These are phyloP conservation scores for Scortum barcoo DNA, from an alignment of 2,113 vertebrate genomes.

Conservation along the genomic window DNA sequence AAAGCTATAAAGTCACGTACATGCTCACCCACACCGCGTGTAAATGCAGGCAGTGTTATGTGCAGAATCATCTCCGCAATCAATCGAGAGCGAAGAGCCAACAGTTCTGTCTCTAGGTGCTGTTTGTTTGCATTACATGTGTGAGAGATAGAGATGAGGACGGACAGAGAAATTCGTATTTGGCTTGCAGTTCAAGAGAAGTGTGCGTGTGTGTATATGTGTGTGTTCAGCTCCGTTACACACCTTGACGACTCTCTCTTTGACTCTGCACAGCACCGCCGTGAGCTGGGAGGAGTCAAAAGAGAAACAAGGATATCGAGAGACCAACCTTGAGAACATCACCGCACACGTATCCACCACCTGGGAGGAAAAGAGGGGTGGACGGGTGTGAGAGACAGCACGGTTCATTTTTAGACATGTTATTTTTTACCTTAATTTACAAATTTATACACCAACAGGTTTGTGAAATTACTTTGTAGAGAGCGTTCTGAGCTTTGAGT, in stretches of 20 bases:
- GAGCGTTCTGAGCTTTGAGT: slow-evolving; percentile 31
- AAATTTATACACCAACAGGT: background rate
- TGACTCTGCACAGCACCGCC: slow-evolving; percentile 23
- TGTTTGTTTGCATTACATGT: slow-evolving; percentile 1
- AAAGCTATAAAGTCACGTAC: background rate
- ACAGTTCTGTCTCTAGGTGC: slow-evolving; percentile 26
- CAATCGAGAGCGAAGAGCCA: slow-evolving; percentile 21
- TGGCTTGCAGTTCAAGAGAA: background rate
- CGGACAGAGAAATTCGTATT: background rate
- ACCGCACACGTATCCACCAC: background rate
- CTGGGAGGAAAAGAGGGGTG: background rate
- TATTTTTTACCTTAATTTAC: background rate
- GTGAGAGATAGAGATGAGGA: background rate
- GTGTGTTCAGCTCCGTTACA: no score
- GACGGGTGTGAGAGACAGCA: background rate
- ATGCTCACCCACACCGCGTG: slow-evolving; percentile 1
- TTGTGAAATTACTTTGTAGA: slow-evolving; percentile 18
- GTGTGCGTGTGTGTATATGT: no score
- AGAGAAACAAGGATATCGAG: background rate
- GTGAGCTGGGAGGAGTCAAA: slow-evolving; percentile 16
- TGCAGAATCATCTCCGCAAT: slow-evolving; percentile 34
- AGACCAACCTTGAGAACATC: slow-evolving; percentile 33
- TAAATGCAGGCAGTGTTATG: slow-evolving; percentile 4
- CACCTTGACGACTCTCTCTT: slow-evolving; percentile 27
- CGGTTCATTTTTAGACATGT: background rate